Evolutionary conservation across 2,113 vertebrate genomes (phyloP), one percentile per base, ranked within the genome.

Genomic region (Pteropus alecto): DNA sequence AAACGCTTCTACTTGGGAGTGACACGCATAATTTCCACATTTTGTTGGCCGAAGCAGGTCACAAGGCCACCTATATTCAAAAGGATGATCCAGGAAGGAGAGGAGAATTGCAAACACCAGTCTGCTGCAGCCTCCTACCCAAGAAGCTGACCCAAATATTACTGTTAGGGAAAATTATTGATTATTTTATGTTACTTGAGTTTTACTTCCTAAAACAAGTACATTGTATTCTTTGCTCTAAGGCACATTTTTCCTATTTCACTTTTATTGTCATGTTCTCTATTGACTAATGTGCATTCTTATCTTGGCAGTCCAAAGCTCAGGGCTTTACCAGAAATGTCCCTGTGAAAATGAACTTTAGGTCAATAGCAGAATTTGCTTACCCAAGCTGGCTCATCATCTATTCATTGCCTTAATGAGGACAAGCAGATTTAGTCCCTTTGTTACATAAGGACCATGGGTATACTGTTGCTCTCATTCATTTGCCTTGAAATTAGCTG

Each of bases 301-400:
- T 61, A 76, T 58, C n/a, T 95, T 86, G 83, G 60, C 35, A 88
- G 67, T 33, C 14, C 71, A 93, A 96, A 96, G 87, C 93, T 92
- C 73, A 68, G 84, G 71, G 82, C 84, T 97, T 97, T 96, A 92
- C 61, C 46, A 94, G 92, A 86, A 95, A 90, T 56, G 60, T 43
- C 76, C n/a, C 76, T 77, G 51, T 81, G 38, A 89, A 93, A 88
- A 86, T 77, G 93, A 84, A 84, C 74, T 71, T 78, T 46, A 77
- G 87, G 68, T 78, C 93, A 70, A 24, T 12, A 68, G 76, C 51
- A 90, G 65, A 87, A 97, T 94, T 90, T 94, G 93, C 93, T 97
- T 94, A 96, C 70, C 60, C 65, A 35, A n/a, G 84, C 90, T 26
- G 93, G 56, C 54, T 61, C 12, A 48, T 56, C 70, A 54, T 70